These are phyloP conservation scores for Drosophila novamexicana DNA, from an alignment of 1,140 invertebrate species.

Conservation along the genomic window DNA sequence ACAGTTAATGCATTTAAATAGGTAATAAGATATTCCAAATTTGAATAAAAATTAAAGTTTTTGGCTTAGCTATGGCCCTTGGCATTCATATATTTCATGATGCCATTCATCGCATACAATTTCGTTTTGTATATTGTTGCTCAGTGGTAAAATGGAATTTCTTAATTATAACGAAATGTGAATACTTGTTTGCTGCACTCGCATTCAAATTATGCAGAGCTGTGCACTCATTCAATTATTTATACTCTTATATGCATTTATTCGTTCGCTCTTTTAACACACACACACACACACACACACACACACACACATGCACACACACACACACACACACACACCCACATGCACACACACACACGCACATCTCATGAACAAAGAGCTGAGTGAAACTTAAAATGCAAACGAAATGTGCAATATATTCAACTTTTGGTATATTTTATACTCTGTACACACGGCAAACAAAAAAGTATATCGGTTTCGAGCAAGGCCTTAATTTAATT, in stretches of 20 bases:
- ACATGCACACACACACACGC: neutral
- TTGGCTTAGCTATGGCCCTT: neutral
- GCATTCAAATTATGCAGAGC: constrained; percentile 32
- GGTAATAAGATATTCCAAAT: neutral
- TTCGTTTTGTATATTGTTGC: constrained; percentile 13
- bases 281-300: constrained; percentile 14
- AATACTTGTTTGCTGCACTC: constrained; percentile 25
- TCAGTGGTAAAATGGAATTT: constrained; percentile 29
- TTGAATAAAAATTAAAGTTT: neutral
- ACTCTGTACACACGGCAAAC: neutral
- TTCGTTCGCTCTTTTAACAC: constrained; percentile 33
- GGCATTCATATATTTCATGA: neutral
- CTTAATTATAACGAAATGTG: constrained; percentile 56
- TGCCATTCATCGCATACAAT: neutral
- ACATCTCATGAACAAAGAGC: constrained; percentile 26
- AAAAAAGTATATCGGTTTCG: neutral
- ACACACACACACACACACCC: neutral
- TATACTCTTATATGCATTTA: constrained; percentile 52
- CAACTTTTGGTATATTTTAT: constrained; percentile 55
- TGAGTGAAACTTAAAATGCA: constrained; percentile 55
- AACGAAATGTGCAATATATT: constrained; percentile 72
- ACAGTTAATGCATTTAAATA: neutral
- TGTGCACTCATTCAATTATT: constrained; percentile 61
- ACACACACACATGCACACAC: constrained; percentile 9
- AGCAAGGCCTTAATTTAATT: neutral